A percentile compares a stretch with the other conserved stretches of the same genome.
Evolutionary conservation across 2,113 vertebrate genomes (phyloP).

Genomic region (Acanthisitta chloris): DNA sequence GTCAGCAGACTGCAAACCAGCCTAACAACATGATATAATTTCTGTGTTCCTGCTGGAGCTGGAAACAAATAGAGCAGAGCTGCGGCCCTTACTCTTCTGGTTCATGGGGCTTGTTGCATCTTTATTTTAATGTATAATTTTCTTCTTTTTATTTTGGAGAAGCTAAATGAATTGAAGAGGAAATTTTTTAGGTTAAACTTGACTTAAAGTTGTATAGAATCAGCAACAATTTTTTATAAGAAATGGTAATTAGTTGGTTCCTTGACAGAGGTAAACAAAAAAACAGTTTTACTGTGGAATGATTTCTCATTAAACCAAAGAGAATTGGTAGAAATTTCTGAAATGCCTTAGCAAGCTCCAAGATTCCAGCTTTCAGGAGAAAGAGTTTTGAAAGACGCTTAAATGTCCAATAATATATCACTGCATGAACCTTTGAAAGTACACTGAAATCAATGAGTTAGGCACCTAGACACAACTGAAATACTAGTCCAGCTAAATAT

Average conservation of each 20-base stretch:
- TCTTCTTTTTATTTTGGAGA: neutral
- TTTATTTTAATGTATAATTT: neutral
- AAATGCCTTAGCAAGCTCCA: neutral
- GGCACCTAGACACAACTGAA: neutral
- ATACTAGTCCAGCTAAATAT: neutral
- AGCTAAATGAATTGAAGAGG: neutral
- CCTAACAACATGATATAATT: neutral
- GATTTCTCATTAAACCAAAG: neutral
- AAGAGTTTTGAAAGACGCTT: neutral
- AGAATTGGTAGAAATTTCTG: neutral
- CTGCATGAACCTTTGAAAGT: neutral
- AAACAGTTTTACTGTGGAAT: neutral
- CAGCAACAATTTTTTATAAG: neutral
- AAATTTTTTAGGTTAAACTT: neutral
- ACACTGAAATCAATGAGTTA: neutral
- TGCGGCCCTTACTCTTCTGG: neutral
- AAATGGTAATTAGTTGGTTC: neutral
- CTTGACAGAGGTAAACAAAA: neutral
- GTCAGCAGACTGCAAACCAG: constrained; percentile 23
- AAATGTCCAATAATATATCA: neutral
- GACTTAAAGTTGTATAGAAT: neutral
- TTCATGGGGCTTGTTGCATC: neutral
- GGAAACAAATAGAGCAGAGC: neutral
- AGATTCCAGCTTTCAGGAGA: neutral
- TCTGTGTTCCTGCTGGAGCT: neutral